phyloP scores from a whole-genome alignment of 2,113 vertebrate genomes.

The Pelmatolapia mariae region DNA sequence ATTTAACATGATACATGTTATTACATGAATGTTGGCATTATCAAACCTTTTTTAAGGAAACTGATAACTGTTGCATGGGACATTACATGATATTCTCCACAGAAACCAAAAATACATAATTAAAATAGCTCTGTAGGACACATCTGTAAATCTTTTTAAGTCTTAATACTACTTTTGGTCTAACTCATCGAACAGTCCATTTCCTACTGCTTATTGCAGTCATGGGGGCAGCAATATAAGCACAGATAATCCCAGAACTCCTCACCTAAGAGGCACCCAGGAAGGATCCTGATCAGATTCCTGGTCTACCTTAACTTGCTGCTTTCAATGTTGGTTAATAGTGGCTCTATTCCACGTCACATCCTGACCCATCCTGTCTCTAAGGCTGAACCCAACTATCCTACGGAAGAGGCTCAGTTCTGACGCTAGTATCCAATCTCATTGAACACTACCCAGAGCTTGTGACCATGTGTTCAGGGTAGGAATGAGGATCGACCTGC shows the following conservation, averaged over 20 bases:
- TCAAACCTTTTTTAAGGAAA: not conserved
- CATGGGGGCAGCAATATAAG: not conserved
- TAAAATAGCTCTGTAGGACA: not conserved
- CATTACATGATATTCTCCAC: not conserved
- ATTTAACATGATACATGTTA: not conserved
- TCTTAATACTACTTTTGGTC: not conserved
- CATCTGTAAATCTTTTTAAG: not conserved
- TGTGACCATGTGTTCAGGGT: not conserved
- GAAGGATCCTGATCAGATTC: not conserved
- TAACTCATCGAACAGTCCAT: not conserved
- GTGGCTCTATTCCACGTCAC: not conserved
- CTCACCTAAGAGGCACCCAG: not conserved
- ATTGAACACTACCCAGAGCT: not conserved
- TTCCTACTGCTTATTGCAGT: not conserved
- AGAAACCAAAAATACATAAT: not conserved
- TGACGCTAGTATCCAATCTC: not conserved
- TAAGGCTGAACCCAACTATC: not conserved
- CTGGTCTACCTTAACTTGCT: not conserved
- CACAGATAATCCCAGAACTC: not conserved
- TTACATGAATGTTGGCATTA: not conserved
- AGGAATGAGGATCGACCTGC: not conserved
- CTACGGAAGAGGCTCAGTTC: not conserved
- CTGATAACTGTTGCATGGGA: not conserved
- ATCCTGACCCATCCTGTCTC: not conserved
- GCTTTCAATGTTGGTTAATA: not conserved